Evolutionary conservation across 1,140 invertebrate genomes (phyloP).

Genomic region (Anadara kagoshimensis): DNA sequence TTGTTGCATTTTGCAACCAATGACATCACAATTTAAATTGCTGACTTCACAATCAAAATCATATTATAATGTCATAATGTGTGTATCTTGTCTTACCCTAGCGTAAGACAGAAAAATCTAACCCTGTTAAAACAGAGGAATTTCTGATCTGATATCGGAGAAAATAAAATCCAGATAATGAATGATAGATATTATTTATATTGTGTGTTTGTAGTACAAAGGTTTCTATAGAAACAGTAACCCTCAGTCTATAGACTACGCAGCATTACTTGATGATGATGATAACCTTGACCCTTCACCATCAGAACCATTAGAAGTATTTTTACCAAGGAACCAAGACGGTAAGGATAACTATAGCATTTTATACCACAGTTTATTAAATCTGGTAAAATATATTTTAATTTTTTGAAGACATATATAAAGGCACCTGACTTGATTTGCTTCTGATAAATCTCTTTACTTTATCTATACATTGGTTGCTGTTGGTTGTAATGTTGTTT

Average conservation of each 20-base stretch:
- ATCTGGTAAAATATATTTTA: not conserved
- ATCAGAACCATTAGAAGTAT: constrained; percentile 65
- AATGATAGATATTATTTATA: not conserved
- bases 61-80: too few species aligned
- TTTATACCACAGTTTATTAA: not conserved
- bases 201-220: constrained; percentile 52
- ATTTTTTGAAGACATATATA: not conserved
- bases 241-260: constrained; percentile 58
- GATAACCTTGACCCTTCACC: constrained; percentile 68
- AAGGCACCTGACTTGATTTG: not conserved
- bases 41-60: too few species aligned
- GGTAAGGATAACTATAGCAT: constrained; percentile 45
- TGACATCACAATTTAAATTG: too few species aligned
- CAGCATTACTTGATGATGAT: constrained; percentile 62
- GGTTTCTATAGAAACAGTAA: constrained; percentile 59
- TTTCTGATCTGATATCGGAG: too few species aligned
- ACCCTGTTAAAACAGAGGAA: too few species aligned
- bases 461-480: too few species aligned
- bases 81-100: too few species aligned
- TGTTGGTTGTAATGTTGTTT: too few species aligned
- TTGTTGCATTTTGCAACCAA: too few species aligned
- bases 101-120: too few species aligned
- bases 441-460: too few species aligned
- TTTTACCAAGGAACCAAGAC: constrained; percentile 63
- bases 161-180: too few species aligned